Evolutionary conservation across 1,140 invertebrate species (phyloP), one percentile per base, ranked within the genome.

Genomic region (Drosophila baimaii): DNA sequence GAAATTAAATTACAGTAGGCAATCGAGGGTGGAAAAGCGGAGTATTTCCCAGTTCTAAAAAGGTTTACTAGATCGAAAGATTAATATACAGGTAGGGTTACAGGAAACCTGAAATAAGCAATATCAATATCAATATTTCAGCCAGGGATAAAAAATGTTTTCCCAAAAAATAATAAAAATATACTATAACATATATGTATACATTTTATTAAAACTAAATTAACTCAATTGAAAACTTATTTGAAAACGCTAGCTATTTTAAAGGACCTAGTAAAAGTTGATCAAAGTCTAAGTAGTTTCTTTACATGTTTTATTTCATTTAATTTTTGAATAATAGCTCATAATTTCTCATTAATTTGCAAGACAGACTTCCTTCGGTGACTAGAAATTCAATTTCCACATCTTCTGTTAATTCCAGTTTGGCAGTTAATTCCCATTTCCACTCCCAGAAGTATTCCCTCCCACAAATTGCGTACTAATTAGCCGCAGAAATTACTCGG

Each of bases 381-480:
- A 66, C 76, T 77, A 57, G 52, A 65, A 65, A 35, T 47, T 43
- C 46, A 52, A 62, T 61, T 75, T 49, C 21, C 63, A 55, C 29
- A 37, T 25, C 5, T 29, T 15, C 43, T 68, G 41, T 49, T 31
- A 39, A 54, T 56, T 59, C 8, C 49, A 43, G 51, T 21, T 43
- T 75, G 76, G 68, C 37, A 65, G 47, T 61, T 47, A 54, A 35
- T 58, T 55, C 37, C 58, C 31, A 47, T 37, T 57, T 27, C 39
- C 31, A 35, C 43, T 41, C 39, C 47, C 49, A 23, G 5, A 46
- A 17, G 17, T 12, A 46, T 23, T 33, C n/a, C 57, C 27, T 29
- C 54, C 47, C 29, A 54, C 73, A 61, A 46, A 62, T 39, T 77
- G 56, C 59, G 43, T 47, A 62, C 76, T 89, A 86, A 86, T 86